Evolutionary conservation across 2,113 vertebrate genomes (phyloP), one percentile per base, ranked within the genome.

Genomic region (Pitta sordida): DNA sequence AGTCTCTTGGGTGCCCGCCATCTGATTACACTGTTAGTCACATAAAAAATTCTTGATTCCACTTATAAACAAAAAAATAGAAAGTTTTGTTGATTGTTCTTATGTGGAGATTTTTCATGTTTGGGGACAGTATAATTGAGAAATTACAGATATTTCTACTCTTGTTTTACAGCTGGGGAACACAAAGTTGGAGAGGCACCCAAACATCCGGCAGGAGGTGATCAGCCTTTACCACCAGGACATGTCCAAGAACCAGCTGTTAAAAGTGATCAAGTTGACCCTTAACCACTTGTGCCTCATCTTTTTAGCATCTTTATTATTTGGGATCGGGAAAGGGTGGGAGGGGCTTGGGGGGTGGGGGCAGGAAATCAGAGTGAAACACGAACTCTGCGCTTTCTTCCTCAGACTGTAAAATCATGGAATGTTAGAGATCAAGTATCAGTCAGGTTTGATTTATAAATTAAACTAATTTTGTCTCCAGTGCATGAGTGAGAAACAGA

Each of bases 221-320:
- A 91, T 71, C 95, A 97, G 63, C 85, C 60, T 95, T 86, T 97
- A 73, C 97, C 96, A 76, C 93, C 97, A 83, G 91, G 94, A 91
- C 96, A 96, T 3, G 51, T 76, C 46, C 94, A 91, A 70, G 97
- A 97, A 87, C 44, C 94, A 91, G 74, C 91, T 94, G 88, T 91
- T 65, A 80, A 92, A 88, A 95, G 81, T 67, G 91, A 96, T 80
- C 69, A 84, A 83, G 80, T 95, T 95, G 96, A 96, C 32, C 67
- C 91, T 95, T 96, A 96, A 95, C 92, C 96, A 95, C 78, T 87
- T 34, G 96, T 97, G 96, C 90, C 94, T 98, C 95, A 88, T 85
- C 44, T 92, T 95, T 91, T 91, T 95, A 94, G 73, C 78, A 94
- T 92, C 91, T 63, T 91, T 88, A 91, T 92, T 94, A 86, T 91